A percentile compares a stretch with the other conserved stretches of the same genome.
phyloP scores from a whole-genome alignment of 2,113 vertebrate genomes.

The Ceyx margarethae region DNA sequence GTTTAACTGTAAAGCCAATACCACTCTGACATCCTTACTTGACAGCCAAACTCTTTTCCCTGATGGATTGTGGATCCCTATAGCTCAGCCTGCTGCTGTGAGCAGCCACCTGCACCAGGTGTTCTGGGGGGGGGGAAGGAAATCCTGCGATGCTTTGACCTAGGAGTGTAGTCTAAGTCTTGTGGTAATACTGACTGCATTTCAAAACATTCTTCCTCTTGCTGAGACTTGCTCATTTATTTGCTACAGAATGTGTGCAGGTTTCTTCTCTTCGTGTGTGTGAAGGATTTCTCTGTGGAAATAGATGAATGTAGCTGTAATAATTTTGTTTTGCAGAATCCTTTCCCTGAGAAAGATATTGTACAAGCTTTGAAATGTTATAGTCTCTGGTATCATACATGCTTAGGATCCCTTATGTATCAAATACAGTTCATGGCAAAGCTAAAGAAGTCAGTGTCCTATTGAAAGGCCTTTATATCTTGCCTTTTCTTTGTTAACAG shows the following conservation, averaged over 20 bases:
- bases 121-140: background rate
- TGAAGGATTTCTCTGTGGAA: slow-evolving; percentile 14
- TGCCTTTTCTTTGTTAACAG: slow-evolving; percentile 41
- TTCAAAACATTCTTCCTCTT: background rate
- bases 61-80: background rate
- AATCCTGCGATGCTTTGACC: background rate
- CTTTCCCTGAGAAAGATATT: background rate
- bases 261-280: background rate
- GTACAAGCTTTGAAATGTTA: background rate
- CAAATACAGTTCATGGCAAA: background rate
- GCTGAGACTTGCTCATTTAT: slow-evolving; percentile 27
- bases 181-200: fast-evolving
- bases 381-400: background rate
- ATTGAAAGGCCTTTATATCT: slow-evolving; percentile 7
- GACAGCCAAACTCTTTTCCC: fast-evolving
- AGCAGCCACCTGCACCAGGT: background rate
- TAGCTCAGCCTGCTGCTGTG: background rate
- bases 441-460: background rate
- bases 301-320: background rate
- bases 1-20: background rate
- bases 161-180: background rate
- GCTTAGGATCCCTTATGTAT: background rate
- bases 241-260: background rate
- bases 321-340: slow-evolving; percentile 1
- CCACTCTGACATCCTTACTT: background rate